Conservation (phyloP, 2,888 invertebrate genomes). For the Piscicola geometra region DNA sequence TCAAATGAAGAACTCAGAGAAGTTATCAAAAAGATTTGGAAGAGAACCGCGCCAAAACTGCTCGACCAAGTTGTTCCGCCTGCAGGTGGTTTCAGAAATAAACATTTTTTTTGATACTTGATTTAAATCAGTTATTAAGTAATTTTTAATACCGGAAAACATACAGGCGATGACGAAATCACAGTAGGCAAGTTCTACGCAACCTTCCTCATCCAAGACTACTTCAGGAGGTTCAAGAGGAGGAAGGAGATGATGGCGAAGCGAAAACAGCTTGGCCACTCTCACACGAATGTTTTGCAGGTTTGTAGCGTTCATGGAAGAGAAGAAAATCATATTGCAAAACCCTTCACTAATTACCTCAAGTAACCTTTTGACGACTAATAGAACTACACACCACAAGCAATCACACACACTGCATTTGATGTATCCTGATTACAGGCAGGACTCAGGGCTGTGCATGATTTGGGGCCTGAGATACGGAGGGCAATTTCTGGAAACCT, state of each 20-base stretch:
- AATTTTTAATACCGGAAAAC: not conserved
- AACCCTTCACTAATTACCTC: not conserved
- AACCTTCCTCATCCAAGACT: constrained; percentile 99
- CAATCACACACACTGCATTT: not conserved
- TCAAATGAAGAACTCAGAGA: constrained; percentile 85
- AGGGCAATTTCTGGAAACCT: constrained; percentile 96
- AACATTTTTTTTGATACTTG: too few relatives aligned
- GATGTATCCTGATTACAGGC: too few relatives aligned
- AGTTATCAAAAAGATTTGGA: constrained; percentile 96
- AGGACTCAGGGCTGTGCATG: constrained; percentile 90
- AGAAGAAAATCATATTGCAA: not conserved
- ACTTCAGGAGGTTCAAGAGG: constrained; percentile 97
- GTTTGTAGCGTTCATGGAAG: constrained; percentile 53
- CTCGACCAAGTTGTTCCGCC: constrained; percentile 97
- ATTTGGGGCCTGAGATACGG: constrained; percentile 94
- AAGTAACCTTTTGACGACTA: not conserved
- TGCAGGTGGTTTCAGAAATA: constrained; percentile 65
- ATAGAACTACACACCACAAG: not conserved
- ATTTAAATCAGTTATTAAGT: not conserved
- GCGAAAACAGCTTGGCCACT: constrained; percentile 51
- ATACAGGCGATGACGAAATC: constrained; percentile 87
- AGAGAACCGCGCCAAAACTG: constrained; percentile 86
- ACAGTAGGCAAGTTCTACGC: constrained; percentile 99
- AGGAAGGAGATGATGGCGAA: constrained; percentile 62
- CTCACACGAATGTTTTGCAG: constrained; percentile 78